A percentile compares a stretch with the other conserved stretches of the same genome.
Conservation (phyloP, 2,888 invertebrate species). For the Dicyrtoma fusca region DNA sequence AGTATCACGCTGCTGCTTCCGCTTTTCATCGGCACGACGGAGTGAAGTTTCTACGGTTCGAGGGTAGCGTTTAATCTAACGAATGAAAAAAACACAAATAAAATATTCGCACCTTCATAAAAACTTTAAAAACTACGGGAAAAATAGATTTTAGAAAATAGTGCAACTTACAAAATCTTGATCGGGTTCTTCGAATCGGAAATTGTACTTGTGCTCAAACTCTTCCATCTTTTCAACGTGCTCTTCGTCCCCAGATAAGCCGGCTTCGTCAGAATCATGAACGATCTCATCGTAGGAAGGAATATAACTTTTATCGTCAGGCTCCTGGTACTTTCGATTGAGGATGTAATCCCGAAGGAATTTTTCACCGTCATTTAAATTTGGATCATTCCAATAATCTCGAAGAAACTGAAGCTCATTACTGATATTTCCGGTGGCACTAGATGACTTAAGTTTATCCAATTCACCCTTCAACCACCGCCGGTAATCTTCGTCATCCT, state of each 20-base stretch:
- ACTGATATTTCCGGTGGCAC: slow-evolving; percentile 59
- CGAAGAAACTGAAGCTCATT: slow-evolving; percentile 74
- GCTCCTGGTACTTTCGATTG: slow-evolving; percentile 71
- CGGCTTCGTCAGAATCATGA: slow-evolving; percentile 65
- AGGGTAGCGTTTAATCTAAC: slow-evolving; percentile 84
- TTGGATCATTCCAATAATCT: slow-evolving; percentile 82
- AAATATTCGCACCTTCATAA: no score
- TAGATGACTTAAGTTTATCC: slow-evolving; percentile 62
- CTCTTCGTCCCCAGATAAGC: slow-evolving; percentile 75
- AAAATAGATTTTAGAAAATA: no score
- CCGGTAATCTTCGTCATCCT: slow-evolving; percentile 68
- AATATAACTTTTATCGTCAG: slow-evolving; percentile 62
- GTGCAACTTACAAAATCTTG: slow-evolving; percentile 74
- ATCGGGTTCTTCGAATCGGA: slow-evolving; percentile 95
- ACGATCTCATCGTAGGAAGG: slow-evolving; percentile 71
- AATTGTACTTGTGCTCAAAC: slow-evolving; percentile 95
- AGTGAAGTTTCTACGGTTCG: slow-evolving; percentile 82
- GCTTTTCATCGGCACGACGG: slow-evolving; percentile 76
- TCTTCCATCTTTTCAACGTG: slow-evolving; percentile 79
- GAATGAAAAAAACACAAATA: neutral
- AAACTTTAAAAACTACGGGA: no score
- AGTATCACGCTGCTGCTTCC: slow-evolving; percentile 78
- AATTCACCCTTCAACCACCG: slow-evolving; percentile 80
- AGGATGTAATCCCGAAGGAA: slow-evolving; percentile 91
- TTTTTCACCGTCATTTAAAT: slow-evolving; percentile 79